phyloP scores from a whole-genome alignment of 1,140 invertebrate genomes.

The Euura lappo region DNA sequence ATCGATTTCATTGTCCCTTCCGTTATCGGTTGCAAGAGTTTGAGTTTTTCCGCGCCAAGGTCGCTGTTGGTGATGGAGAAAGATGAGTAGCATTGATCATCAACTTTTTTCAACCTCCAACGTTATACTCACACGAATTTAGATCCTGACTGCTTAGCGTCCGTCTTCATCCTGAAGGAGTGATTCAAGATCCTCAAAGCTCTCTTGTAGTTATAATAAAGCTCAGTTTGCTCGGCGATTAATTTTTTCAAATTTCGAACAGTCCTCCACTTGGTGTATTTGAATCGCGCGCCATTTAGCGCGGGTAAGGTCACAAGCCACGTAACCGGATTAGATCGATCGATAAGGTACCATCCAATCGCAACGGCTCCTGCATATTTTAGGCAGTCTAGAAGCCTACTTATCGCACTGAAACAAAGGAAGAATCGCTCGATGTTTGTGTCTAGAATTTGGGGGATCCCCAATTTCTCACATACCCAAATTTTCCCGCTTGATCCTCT shows the following conservation, averaged over 20 bases:
- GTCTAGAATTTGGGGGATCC: too few relatives aligned
- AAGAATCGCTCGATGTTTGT: background rate
- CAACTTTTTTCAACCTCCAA: too few relatives aligned
- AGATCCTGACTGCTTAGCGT: constrained; percentile 27
- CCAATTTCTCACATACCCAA: too few relatives aligned
- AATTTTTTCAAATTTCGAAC: constrained; percentile 35
- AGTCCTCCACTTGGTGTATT: constrained; percentile 27
- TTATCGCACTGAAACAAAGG: constrained; percentile 31
- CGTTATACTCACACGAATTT: constrained; percentile 41
- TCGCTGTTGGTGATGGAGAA: constrained; percentile 30
- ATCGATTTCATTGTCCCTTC: constrained; percentile 40
- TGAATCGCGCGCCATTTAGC: constrained; percentile 28
- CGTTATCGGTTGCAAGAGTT: constrained; percentile 41
- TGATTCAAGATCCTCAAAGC: constrained; percentile 46
- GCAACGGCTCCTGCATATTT: constrained; percentile 28
- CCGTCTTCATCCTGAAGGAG: constrained; percentile 36
- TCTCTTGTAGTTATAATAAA: constrained; percentile 42
- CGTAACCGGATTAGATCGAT: constrained; percentile 24
- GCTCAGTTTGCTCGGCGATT: constrained; percentile 43
- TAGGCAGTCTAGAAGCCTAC: constrained; percentile 32
- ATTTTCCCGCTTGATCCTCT: constrained; percentile 12
- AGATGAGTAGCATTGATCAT: constrained; percentile 15
- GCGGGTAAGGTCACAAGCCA: constrained; percentile 28
- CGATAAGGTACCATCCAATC: constrained; percentile 22
- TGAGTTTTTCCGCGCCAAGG: constrained; percentile 36